Percentiles rank a stretch among this genome's conserved stretches.
These are phyloP conservation scores for Sporophila hypoxantha DNA, from an alignment of 2,113 vertebrate genomes.

Conservation along the genomic window DNA sequence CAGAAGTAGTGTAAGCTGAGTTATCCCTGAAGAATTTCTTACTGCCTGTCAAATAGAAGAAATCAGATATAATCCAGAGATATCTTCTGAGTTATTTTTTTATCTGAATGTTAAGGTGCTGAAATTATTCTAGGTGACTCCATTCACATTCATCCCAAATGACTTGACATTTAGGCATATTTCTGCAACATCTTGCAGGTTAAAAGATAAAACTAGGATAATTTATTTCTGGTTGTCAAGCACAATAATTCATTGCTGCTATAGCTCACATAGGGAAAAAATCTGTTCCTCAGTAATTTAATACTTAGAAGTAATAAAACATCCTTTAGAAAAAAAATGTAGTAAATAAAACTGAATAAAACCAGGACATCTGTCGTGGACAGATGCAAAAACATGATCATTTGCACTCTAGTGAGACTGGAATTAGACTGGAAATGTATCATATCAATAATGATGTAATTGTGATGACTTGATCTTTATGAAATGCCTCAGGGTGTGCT, in stretches of 20 bases:
- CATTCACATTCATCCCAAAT: background rate
- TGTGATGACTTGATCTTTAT: background rate
- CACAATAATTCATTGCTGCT: background rate
- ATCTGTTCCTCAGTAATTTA: background rate
- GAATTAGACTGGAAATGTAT: background rate
- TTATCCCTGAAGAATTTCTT: background rate
- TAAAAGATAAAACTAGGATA: background rate
- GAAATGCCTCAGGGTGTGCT: background rate
- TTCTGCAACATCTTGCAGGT: background rate
- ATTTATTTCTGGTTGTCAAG: constrained; percentile 13
- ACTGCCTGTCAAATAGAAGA: background rate
- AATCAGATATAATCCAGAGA: background rate
- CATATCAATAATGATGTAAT: background rate
- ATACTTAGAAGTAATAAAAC: background rate
- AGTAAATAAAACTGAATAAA: background rate
- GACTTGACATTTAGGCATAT: constrained; percentile 10
- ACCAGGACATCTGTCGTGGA: background rate
- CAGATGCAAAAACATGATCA: background rate
- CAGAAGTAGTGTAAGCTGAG: background rate
- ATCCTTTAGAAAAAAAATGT: background rate
- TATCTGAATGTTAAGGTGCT: background rate
- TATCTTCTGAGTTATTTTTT: background rate
- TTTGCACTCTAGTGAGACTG: background rate
- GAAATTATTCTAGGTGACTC: background rate
- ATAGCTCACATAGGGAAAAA: background rate